Percentiles rank a stretch among this genome's conserved stretches.
phyloP scores from a whole-genome alignment of 2,113 vertebrate genomes.

The Typhlomys cinereus region DNA sequence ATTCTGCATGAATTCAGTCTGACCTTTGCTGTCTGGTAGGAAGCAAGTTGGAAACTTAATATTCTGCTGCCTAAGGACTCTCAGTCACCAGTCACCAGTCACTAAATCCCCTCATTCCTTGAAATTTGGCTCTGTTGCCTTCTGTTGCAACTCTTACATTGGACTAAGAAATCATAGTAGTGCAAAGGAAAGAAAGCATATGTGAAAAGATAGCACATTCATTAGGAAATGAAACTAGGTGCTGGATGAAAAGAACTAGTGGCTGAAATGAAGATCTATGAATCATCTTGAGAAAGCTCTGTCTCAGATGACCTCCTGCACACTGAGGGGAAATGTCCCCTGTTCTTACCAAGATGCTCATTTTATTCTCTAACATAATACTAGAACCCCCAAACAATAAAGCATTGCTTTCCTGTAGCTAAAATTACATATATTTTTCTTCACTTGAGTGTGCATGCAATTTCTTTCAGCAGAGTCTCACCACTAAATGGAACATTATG shows the following conservation, averaged over 20 bases:
- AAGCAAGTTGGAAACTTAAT: constrained; percentile 51
- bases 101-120: constrained; percentile 3
- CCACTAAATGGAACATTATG: background rate
- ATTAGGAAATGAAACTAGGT: constrained; percentile 71
- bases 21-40: background rate
- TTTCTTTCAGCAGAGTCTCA: background rate
- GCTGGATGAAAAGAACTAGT: constrained; percentile 58
- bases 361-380: constrained; percentile 34
- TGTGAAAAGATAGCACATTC: constrained; percentile 62
- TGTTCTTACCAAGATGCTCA: background rate
- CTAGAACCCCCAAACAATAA: background rate
- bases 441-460: background rate
- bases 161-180: constrained; percentile 55
- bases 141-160: constrained; percentile 58
- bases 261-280: constrained; percentile 27
- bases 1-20: background rate
- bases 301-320: background rate
- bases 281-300: constrained; percentile 41
- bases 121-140: constrained; percentile 17
- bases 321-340: background rate
- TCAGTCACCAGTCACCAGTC: constrained; percentile 51
- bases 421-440: background rate
- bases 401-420: background rate
- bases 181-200: constrained; percentile 67
- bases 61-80: constrained; percentile 32